Evolutionary conservation across 2,113 vertebrate genomes (phyloP), one percentile per base, ranked within the genome.

Genomic region (Siniperca chuatsi): DNA sequence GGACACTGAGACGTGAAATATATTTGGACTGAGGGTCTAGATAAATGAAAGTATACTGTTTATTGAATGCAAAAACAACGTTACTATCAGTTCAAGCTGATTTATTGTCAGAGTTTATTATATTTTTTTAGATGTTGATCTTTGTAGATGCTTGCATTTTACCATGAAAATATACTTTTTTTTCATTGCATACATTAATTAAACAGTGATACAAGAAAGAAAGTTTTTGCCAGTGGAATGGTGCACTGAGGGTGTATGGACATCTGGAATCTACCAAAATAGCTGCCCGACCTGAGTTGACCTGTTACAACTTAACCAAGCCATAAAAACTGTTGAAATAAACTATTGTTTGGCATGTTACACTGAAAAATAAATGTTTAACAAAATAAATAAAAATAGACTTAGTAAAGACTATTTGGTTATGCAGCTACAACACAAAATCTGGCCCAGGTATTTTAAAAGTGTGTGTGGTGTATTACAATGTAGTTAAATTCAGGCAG

Each of bases 1-100:
- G 35, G 58, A 83, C 64, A 72, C 18, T 23, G 58, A 86, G 10
- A 60, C 16, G n/a, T 40, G 40, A 25, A 72, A 81, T 84, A 83
- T 65, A 72, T 82, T 65, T 75, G 69, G 73, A 84, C 60, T 52
- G 37, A 69, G 62, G 60, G 10, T 23, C 9, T 54, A 37, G 57
- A 72, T 29, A 67, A 67, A 70, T 65, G n/a, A 69, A 77, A 61
- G 16, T 8, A 23, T 6, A 33, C 7, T 29, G 81, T 58, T 57
- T 54, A 66, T 15, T 48, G 10, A 54, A 79, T 62, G 37, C 61
- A 68, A 52, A 29, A 50, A 54, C 4, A 58, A 67, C 25, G 29
- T 37, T 37, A 9, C 23, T 18, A 62, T 21, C 5, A 79, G 2
- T 35, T 15, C 21, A 46, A 68, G 1, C 12, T 33, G 4, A 2